Percentiles rank a stretch among this genome's conserved stretches.
These are phyloP conservation scores for Ammodytes dubius DNA, from an alignment of 2,113 vertebrate genomes.

Conservation along the genomic window DNA sequence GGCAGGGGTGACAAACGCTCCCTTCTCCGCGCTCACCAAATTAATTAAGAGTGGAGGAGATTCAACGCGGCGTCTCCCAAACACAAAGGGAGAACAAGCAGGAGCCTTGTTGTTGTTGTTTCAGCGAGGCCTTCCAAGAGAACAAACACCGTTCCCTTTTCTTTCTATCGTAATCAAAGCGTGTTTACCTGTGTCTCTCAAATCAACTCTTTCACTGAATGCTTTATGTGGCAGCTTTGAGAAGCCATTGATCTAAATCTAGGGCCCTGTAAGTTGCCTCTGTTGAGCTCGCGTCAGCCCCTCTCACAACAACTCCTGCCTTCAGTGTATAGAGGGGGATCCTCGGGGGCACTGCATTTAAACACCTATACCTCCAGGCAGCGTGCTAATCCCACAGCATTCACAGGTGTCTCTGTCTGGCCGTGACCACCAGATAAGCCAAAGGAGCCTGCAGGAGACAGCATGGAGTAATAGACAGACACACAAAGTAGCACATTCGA, in stretches of 20 bases:
- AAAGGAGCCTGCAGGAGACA: conserved; percentile 56
- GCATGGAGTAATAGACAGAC: conserved; percentile 49
- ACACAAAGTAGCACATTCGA: conserved; percentile 46
- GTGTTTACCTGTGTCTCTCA: conserved; percentile 65
- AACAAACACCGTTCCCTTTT: conserved; percentile 65
- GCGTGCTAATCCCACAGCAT: conserved; percentile 77
- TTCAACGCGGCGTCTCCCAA: conserved; percentile 72
- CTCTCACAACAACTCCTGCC: conserved; percentile 43
- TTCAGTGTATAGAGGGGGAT: conserved; percentile 43
- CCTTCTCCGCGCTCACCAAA: conserved; percentile 70
- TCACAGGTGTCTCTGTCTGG: conserved; percentile 78
- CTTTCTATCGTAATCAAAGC: conserved; percentile 70
- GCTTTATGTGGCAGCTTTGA: conserved; percentile 75
- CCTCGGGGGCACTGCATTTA: conserved; percentile 66
- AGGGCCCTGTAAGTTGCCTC: conserved; percentile 54
- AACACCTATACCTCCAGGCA: conserved; percentile 74
- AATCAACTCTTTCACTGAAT: conserved; percentile 73
- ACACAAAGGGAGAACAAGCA: conserved; percentile 69
- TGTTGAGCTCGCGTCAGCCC: conserved; percentile 58
- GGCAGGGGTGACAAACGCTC: conserved; percentile 79
- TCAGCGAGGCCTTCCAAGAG: conserved; percentile 60
- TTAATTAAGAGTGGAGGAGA: conserved; percentile 84
- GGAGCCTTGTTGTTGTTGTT: conserved; percentile 69
- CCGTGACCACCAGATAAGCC: conserved; percentile 82
- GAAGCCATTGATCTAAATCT: conserved; percentile 81